These are phyloP conservation scores for Lepidocyrtinus sp. DNA, from an alignment of 2,888 invertebrate species.

Conservation along the genomic window DNA sequence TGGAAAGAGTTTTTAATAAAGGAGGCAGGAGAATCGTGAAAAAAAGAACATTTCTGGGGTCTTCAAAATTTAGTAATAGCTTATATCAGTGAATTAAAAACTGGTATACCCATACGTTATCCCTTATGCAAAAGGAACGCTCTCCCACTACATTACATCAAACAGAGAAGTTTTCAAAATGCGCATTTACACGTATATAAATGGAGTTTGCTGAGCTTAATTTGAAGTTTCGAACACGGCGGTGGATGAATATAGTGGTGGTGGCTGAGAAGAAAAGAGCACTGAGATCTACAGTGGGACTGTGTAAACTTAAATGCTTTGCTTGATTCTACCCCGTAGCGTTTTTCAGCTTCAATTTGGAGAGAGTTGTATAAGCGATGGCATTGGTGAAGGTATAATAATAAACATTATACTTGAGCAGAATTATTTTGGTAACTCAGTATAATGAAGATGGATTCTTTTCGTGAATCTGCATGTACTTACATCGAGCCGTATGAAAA, in stretches of 20 bases:
- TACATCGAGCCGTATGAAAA: constrained; percentile 13
- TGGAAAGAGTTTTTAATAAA: neutral
- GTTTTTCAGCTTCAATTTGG: constrained; percentile 52
- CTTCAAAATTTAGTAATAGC: constrained; percentile 20
- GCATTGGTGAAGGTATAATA: constrained; percentile 54
- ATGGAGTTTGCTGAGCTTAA: neutral
- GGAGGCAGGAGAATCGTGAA: constrained; percentile 28
- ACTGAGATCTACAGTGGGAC: constrained; percentile 20
- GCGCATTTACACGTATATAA: neutral
- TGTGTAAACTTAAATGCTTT: constrained; percentile 39
- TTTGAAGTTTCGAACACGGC: constrained; percentile 27
- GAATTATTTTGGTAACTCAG: constrained; percentile 9
- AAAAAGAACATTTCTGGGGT: constrained; percentile 33
- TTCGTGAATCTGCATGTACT: constrained; percentile 46
- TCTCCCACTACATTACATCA: neutral
- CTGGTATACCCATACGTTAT: neutral
- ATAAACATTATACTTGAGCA: constrained; percentile 6
- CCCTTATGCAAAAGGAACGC: neutral
- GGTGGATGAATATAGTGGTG: constrained; percentile 28
- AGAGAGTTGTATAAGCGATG: constrained; percentile 48
- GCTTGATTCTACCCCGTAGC: constrained; percentile 57
- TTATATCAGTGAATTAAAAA: neutral
- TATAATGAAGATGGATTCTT: constrained; percentile 14
- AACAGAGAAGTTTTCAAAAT: neutral
- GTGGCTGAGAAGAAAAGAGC: constrained; percentile 6